Evolutionary conservation across 2,888 invertebrate species (phyloP).

Genomic region (Dugesia japonica): DNA sequence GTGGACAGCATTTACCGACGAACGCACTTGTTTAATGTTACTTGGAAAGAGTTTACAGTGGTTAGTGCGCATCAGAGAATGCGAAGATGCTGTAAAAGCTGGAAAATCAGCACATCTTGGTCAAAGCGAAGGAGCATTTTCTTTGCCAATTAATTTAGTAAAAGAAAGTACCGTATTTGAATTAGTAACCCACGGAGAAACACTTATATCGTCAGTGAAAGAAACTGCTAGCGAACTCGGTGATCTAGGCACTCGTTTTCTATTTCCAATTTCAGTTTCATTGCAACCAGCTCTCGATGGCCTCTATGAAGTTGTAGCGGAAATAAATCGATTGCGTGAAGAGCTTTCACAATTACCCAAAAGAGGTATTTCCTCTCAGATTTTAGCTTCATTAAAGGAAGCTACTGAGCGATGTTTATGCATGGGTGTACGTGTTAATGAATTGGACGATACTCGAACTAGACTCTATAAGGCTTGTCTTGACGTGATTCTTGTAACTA

Average conservation of each 20-base stretch:
- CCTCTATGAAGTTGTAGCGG: neutral
- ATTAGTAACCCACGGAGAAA: neutral
- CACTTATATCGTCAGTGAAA: neutral
- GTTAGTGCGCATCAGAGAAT: neutral
- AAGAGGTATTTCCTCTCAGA: neutral
- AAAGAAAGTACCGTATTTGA: constrained; percentile 4
- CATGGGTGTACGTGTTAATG: neutral
- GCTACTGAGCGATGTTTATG: neutral
- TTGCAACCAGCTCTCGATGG: constrained; percentile 3
- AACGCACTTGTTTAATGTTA: neutral
- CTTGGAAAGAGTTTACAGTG: neutral
- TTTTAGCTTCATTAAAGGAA: neutral
- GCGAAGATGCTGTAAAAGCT: constrained; percentile 1
- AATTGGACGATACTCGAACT: neutral
- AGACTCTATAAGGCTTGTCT: neutral
- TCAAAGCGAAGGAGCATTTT: constrained; percentile 1
- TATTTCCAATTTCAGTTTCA: neutral
- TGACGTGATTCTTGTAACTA: neutral
- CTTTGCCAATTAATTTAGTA: constrained; percentile 9
- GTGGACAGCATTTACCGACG: constrained; percentile 2
- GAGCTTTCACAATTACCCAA: neutral
- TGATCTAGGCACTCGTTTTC: neutral
- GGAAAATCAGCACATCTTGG: constrained; percentile 9
- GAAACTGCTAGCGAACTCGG: neutral
- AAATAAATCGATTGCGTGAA: neutral